Percentiles rank a stretch among this genome's conserved stretches.
These are phyloP conservation scores for Tenthredo mesomela DNA, from an alignment of 2,888 invertebrate genomes.

Conservation along the genomic window DNA sequence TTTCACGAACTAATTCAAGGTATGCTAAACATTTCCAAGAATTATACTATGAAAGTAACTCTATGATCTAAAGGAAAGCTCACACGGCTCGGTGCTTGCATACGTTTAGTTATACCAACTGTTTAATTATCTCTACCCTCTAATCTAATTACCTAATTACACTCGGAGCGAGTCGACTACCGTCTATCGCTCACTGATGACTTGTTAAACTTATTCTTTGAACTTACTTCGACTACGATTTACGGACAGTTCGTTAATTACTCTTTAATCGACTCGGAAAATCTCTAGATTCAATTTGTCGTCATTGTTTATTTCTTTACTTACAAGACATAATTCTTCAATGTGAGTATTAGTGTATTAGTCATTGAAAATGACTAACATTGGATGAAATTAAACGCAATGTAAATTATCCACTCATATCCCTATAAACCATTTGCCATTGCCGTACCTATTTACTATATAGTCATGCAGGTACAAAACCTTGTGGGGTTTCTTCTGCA, in stretches of 20 bases:
- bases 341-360: neutral
- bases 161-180: constrained; percentile 19
- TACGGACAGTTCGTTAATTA: constrained; percentile 16
- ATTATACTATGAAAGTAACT: constrained; percentile 14
- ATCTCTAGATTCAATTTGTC: neutral
- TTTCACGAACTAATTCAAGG: neutral
- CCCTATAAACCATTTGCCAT: neutral
- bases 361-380: neutral
- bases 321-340: neutral
- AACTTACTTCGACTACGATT: neutral
- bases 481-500: neutral
- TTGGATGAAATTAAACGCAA: neutral
- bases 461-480: neutral
- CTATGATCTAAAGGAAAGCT: constrained; percentile 28
- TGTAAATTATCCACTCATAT: neutral
- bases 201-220: constrained; percentile 1
- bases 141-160: constrained; percentile 42
- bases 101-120: constrained; percentile 8
- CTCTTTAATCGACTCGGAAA: neutral
- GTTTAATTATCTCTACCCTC: constrained; percentile 32
- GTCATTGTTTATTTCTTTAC: neutral
- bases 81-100: constrained; percentile 25
- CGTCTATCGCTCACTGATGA: constrained; percentile 26
- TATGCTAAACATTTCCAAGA: constrained; percentile 40
- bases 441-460: neutral